Evolutionary conservation across 1,140 invertebrate species (phyloP).

Genomic region (Venustaconcha ellipsiformis): DNA sequence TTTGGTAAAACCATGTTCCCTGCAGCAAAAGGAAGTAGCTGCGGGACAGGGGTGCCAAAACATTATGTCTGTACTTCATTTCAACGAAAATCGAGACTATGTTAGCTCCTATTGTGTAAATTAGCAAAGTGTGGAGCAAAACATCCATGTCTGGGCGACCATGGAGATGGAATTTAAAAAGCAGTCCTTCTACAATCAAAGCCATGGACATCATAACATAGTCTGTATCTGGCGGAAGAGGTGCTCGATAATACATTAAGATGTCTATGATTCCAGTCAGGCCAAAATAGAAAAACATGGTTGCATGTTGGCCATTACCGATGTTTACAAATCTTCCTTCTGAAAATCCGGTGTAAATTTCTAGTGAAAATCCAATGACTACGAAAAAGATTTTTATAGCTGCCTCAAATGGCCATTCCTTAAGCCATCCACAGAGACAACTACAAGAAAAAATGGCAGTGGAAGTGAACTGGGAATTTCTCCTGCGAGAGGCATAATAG

Average conservation of each 20-base stretch:
- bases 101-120: slow-evolving; percentile 65
- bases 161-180: slow-evolving; percentile 73
- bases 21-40: slow-evolving; percentile 69
- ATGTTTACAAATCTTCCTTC: slow-evolving; percentile 65
- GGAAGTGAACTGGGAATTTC: slow-evolving; percentile 56
- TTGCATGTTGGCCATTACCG: slow-evolving; percentile 72
- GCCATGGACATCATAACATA: slow-evolving; percentile 68
- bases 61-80: slow-evolving; percentile 63
- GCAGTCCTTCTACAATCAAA: slow-evolving; percentile 68
- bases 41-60: slow-evolving; percentile 64
- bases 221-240: slow-evolving; percentile 67
- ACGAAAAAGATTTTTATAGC: slow-evolving; percentile 66
- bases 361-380: slow-evolving; percentile 65
- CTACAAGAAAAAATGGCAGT: slow-evolving; percentile 60
- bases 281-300: slow-evolving; percentile 73
- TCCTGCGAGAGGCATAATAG: slow-evolving; percentile 55
- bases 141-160: slow-evolving; percentile 70
- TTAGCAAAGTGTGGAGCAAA: slow-evolving; percentile 70
- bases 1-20: slow-evolving; percentile 73
- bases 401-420: slow-evolving; percentile 62
- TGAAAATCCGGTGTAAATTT: slow-evolving; percentile 67
- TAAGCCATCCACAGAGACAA: slow-evolving; percentile 57
- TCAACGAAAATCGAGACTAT: slow-evolving; percentile 63
- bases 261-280: slow-evolving; percentile 70
- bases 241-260: slow-evolving; percentile 60